Conservation (phyloP, 1,140 invertebrate genomes). For the Condylostylus longicornis region DNA sequence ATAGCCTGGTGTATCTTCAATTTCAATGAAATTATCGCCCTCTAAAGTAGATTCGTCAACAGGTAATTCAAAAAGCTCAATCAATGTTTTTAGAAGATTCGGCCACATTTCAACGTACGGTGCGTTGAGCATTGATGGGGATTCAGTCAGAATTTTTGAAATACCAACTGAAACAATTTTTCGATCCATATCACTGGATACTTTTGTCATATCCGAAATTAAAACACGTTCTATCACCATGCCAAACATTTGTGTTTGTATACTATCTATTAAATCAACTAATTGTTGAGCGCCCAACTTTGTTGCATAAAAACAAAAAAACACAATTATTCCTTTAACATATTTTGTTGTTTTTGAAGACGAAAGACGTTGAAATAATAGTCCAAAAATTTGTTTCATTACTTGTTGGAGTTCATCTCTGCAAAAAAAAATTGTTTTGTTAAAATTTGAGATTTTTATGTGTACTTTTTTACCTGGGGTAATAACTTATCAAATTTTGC, state of each 20-base stretch:
- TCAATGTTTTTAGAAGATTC: slow-evolving; percentile 49
- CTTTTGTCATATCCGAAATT: slow-evolving; percentile 71
- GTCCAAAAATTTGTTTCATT: slow-evolving; percentile 75
- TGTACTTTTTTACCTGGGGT: slow-evolving; percentile 36
- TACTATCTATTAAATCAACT: slow-evolving; percentile 64
- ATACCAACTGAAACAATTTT: slow-evolving; percentile 84
- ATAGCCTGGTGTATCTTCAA: slow-evolving; percentile 73
- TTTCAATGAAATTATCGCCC: slow-evolving; percentile 75
- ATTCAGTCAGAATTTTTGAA: slow-evolving; percentile 69
- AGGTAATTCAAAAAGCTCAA: slow-evolving; percentile 79
- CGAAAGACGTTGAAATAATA: slow-evolving; percentile 82
- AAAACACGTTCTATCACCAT: slow-evolving; percentile 86
- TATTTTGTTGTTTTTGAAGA: slow-evolving; percentile 91
- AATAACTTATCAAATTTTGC: slow-evolving; percentile 65
- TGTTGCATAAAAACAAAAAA: slow-evolving; percentile 72
- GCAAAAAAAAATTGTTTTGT: slow-evolving; percentile 19
- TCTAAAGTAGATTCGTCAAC: slow-evolving; percentile 60
- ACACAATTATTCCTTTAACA: slow-evolving; percentile 74
- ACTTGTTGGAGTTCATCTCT: slow-evolving; percentile 54
- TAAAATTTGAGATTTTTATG: too few species aligned
- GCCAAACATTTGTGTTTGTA: slow-evolving; percentile 84
- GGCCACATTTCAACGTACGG: slow-evolving; percentile 28
- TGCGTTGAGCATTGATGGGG: slow-evolving; percentile 31
- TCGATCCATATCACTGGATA: slow-evolving; percentile 62
- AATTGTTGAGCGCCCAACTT: slow-evolving; percentile 58